Evolutionary conservation across 2,888 invertebrate species (phyloP).

Genomic region (Caenorhabditis sinica): DNA sequence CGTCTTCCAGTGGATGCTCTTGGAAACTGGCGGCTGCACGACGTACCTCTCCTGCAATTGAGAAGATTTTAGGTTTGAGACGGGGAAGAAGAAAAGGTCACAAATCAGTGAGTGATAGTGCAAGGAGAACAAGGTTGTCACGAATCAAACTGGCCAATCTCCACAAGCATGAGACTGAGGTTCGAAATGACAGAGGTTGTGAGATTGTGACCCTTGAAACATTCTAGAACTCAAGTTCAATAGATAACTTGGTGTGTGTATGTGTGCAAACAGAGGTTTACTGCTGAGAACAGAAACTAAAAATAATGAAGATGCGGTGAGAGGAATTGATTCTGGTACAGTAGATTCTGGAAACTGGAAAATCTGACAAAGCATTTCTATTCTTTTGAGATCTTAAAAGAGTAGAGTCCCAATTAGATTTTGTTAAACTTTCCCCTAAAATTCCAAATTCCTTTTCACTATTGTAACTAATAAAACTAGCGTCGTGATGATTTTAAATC

Average conservation of each 20-base stretch:
- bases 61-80: background rate
- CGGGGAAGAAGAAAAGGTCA: slow-evolving; percentile 33
- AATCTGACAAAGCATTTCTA: too few species aligned
- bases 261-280: slow-evolving; percentile 9
- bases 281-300: background rate
- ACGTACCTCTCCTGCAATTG: slow-evolving; percentile 65
- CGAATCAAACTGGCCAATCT: slow-evolving; percentile 17
- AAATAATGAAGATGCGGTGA: background rate
- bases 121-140: background rate
- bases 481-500: background rate
- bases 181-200: background rate
- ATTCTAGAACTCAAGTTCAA: background rate
- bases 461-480: background rate
- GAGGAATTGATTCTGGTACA: too few species aligned
- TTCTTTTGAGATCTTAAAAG: too few species aligned
- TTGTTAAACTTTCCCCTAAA: background rate
- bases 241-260: background rate
- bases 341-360: too few species aligned
- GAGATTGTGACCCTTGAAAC: background rate
- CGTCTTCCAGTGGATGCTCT: slow-evolving; percentile 42
- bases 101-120: slow-evolving; percentile 40
- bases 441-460: background rate
- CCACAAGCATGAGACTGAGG: background rate
- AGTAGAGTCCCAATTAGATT: too few species aligned
- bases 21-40: slow-evolving; percentile 64